Conservation (phyloP, 2,113 vertebrate species). For the Ammodytes dubius region DNA sequence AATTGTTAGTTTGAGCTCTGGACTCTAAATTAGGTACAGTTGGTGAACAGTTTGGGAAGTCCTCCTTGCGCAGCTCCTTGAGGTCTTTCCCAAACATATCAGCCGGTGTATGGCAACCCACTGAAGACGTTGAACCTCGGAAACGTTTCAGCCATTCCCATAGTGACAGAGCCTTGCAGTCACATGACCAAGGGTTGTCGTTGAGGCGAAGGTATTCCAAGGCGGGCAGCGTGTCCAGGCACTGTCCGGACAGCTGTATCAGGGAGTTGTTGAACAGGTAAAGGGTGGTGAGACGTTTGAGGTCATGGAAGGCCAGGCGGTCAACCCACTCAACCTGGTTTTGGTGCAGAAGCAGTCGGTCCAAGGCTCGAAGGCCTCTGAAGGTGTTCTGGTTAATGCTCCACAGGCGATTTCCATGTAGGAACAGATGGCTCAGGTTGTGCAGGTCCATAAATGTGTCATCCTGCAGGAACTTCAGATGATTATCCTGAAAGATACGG, state of each 20-base stretch:
- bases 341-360: conserved; percentile 95
- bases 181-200: conserved; percentile 96
- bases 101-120: conserved; percentile 88
- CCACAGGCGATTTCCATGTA: conserved; percentile 97
- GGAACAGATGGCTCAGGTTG: conserved; percentile 98
- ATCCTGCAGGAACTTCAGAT: conserved; percentile 95
- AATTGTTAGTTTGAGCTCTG: conserved; percentile 92
- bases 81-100: conserved; percentile 90
- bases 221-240: conserved; percentile 90
- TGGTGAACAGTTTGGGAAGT: conserved; percentile 91
- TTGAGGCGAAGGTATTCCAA: conserved; percentile 98
- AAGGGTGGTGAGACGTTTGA: conserved; percentile 94
- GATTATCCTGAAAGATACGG: conserved; percentile 88
- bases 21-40: conserved; percentile 86
- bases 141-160: conserved; percentile 98
- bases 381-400: conserved; percentile 96
- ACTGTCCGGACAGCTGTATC: conserved; percentile 91
- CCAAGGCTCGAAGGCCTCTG: conserved; percentile 93
- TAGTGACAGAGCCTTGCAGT: conserved; percentile 92
- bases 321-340: conserved; percentile 97
- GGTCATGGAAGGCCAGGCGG: conserved; percentile 93
- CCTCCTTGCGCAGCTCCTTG: conserved; percentile 88
- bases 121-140: conserved; percentile 92
- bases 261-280: conserved; percentile 99
- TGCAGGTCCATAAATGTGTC: conserved; percentile 96